phyloP scores from a whole-genome alignment of 2,888 invertebrate genomes.

The Pseudococcus viburni region DNA sequence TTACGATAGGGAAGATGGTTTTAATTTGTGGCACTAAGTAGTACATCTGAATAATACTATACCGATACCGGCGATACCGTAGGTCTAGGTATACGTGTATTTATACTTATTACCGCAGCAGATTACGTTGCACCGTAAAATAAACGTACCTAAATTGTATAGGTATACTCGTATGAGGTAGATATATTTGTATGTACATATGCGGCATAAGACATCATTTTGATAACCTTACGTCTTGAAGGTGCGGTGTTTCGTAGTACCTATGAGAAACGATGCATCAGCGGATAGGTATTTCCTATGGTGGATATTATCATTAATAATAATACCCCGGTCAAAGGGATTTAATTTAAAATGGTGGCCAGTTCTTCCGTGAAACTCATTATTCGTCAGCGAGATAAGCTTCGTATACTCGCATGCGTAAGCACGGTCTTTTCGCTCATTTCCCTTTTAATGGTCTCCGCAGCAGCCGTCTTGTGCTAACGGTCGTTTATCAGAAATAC shows the following conservation, averaged over 20 bases:
- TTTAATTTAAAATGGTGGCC: constrained; percentile 55
- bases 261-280: constrained; percentile 29
- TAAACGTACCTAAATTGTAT: neutral
- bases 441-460: constrained; percentile 51
- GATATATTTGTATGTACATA: neutral
- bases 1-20: neutral
- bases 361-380: constrained; percentile 56
- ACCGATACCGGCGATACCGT: too few species aligned
- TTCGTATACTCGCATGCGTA: constrained; percentile 44
- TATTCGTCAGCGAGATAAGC: constrained; percentile 52
- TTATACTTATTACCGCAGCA: neutral
- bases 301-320: constrained; percentile 50
- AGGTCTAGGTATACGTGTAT: neutral
- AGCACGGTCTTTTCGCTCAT: constrained; percentile 50
- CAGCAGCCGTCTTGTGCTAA: constrained; percentile 29
- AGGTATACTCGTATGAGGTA: neutral
- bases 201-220: constrained; percentile 50
- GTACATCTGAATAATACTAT: neutral
- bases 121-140: neutral
- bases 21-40: neutral
- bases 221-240: constrained; percentile 47
- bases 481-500: constrained; percentile 42
- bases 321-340: constrained; percentile 56
- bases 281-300: constrained; percentile 40
- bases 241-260: neutral